These are phyloP conservation scores for Desmodus rotundus DNA, from an alignment of 2,113 vertebrate species.

Conservation along the genomic window DNA sequence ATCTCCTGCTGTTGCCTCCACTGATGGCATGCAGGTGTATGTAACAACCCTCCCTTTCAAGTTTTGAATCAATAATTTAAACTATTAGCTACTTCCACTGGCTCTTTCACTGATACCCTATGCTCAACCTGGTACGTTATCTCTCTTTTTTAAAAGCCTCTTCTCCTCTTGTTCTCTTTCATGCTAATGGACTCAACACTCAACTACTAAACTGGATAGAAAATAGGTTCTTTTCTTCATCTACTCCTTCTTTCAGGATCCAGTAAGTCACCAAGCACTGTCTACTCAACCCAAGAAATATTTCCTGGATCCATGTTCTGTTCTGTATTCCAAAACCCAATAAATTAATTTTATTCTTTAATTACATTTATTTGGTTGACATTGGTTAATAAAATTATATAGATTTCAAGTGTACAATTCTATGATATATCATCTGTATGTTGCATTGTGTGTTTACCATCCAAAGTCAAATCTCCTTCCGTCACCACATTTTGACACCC, in stretches of 20 bases:
- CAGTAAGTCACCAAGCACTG: neutral
- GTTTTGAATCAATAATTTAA: neutral
- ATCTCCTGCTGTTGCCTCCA: neutral
- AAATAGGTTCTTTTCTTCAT: conserved; percentile 7
- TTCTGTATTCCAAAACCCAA: neutral
- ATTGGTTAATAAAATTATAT: no score
- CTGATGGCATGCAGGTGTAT: fast-evolving
- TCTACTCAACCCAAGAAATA: neutral
- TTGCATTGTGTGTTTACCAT: no score
- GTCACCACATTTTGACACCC: no score
- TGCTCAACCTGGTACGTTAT: neutral
- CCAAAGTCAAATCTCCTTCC: no score
- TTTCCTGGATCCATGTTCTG: neutral
- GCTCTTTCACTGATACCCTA: neutral
- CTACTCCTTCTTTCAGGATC: neutral
- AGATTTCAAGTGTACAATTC: no score
- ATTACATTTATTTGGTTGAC: no score
- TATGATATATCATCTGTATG: no score
- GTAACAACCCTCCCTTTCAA: neutral
- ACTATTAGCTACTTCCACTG: neutral
- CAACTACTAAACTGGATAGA: neutral
- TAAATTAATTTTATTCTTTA: neutral
- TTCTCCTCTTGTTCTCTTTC: neutral
- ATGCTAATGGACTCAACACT: neutral
- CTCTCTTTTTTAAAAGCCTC: neutral